A percentile compares a stretch with the other conserved stretches of the same genome.
These are phyloP conservation scores for Cylindroiulus punctatus DNA, from an alignment of 2,888 invertebrate species.

Conservation along the genomic window DNA sequence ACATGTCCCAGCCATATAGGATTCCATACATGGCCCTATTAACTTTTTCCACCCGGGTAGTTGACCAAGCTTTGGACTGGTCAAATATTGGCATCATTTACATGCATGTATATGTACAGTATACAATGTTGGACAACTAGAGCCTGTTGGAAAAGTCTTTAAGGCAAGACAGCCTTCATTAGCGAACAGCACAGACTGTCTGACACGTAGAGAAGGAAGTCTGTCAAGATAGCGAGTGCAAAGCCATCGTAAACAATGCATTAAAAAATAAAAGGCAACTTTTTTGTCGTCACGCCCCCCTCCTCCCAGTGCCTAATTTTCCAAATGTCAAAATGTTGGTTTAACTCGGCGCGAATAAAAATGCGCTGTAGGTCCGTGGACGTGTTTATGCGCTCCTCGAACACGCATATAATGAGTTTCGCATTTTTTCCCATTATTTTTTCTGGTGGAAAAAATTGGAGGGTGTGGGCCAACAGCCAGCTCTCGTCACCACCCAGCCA, in stretches of 20 bases:
- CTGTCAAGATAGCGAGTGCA: constrained; percentile 19
- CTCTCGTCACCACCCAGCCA: constrained; percentile 29
- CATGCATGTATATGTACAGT: too few relatives aligned
- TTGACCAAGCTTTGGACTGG: too few relatives aligned
- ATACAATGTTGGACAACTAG: neutral
- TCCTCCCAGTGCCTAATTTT: constrained; percentile 31
- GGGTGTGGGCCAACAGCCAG: constrained; percentile 38
- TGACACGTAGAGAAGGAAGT: constrained; percentile 27
- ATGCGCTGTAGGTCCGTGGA: constrained; percentile 39
- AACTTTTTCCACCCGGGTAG: too few relatives aligned
- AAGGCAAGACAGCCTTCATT: constrained; percentile 10
- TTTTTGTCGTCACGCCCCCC: constrained; percentile 8
- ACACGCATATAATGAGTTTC: constrained; percentile 36
- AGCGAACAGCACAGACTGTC: neutral
- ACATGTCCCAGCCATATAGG: too few relatives aligned
- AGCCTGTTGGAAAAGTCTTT: neutral
- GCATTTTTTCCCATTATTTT: neutral
- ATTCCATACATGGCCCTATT: too few relatives aligned
- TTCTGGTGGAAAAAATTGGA: neutral
- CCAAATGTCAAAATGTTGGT: constrained; percentile 43
- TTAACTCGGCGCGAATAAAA: constrained; percentile 8
- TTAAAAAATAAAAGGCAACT: constrained; percentile 17
- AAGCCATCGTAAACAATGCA: constrained; percentile 40
- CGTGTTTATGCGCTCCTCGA: constrained; percentile 7
- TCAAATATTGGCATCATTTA: too few relatives aligned